A percentile compares a stretch with the other conserved stretches of the same genome.
Conservation (phyloP, 2,113 vertebrate species). For the Phyllopteryx taeniolatus region DNA sequence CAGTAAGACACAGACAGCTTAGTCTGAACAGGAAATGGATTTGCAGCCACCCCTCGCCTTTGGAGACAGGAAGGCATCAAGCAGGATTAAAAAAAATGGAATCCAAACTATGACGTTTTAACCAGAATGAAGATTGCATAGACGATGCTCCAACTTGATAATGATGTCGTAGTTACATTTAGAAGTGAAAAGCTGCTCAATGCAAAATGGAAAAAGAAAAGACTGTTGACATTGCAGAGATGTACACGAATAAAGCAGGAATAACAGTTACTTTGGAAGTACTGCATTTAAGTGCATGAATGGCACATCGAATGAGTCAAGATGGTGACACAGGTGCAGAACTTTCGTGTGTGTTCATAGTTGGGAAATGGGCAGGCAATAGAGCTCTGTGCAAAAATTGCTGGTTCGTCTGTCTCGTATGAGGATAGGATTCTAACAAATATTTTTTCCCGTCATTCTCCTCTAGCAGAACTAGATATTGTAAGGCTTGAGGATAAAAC, state of each 20-base stretch:
- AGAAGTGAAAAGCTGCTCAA: neutral
- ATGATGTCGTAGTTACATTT: neutral
- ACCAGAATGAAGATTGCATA: neutral
- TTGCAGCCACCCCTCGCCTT: slow-evolving; percentile 31
- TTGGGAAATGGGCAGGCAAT: neutral
- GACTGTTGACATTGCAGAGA: neutral
- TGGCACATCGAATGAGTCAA: neutral
- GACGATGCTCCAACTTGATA: neutral
- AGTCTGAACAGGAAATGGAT: slow-evolving; percentile 46
- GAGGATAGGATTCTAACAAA: no score
- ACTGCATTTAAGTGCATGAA: neutral
- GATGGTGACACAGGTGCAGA: neutral
- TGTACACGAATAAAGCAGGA: neutral
- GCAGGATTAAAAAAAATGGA: slow-evolving; percentile 19
- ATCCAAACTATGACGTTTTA: no score
- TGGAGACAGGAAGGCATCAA: slow-evolving; percentile 64
- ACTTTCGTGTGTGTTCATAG: neutral
- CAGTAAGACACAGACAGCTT: neutral
- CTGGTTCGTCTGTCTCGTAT: no score
- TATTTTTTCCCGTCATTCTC: no score
- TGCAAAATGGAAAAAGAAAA: neutral
- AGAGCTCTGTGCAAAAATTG: neutral
- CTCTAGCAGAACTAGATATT: no score
- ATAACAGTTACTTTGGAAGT: neutral
- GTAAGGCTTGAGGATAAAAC: no score